Evolutionary conservation across 2,888 invertebrate genomes (phyloP).

Genomic region (Sarcophaga carnaria): DNA sequence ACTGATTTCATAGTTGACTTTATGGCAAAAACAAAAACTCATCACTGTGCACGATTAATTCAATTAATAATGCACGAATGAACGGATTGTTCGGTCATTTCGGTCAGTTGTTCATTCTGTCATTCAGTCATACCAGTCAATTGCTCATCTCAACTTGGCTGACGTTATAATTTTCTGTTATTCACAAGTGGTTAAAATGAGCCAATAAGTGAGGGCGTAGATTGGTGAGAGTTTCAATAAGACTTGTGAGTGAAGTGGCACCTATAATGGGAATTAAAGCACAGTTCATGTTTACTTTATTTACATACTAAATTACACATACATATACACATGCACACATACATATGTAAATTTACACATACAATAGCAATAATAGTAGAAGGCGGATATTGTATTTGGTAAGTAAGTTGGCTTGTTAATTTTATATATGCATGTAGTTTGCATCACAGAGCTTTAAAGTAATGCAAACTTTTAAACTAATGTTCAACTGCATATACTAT

Average conservation of each 20-base stretch:
- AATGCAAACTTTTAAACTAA: neutral
- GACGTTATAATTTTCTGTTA: slow-evolving; percentile 14
- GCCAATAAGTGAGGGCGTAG: neutral
- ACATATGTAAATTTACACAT: neutral
- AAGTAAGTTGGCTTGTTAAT: neutral
- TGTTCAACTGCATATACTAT: neutral
- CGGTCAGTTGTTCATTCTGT: neutral
- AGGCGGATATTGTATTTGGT: slow-evolving; percentile 53
- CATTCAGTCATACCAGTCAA: neutral
- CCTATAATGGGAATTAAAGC: slow-evolving; percentile 42
- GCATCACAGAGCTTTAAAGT: slow-evolving; percentile 28
- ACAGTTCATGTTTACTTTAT: neutral
- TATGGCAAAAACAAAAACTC: slow-evolving; percentile 40
- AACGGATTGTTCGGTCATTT: neutral
- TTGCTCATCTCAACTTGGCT: neutral
- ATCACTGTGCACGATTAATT: slow-evolving; percentile 34
- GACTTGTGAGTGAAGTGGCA: slow-evolving; percentile 30
- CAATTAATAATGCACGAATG: slow-evolving; percentile 34
- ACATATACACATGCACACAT: slow-evolving; percentile 1
- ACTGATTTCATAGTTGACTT: slow-evolving; percentile 35
- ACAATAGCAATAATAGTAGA: slow-evolving; percentile 17
- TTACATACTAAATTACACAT: neutral
- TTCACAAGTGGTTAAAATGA: neutral
- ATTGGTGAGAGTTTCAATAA: neutral
- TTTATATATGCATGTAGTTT: neutral